Evolutionary conservation across 2,113 vertebrate genomes (phyloP).

Genomic region (Microcebus murinus): DNA sequence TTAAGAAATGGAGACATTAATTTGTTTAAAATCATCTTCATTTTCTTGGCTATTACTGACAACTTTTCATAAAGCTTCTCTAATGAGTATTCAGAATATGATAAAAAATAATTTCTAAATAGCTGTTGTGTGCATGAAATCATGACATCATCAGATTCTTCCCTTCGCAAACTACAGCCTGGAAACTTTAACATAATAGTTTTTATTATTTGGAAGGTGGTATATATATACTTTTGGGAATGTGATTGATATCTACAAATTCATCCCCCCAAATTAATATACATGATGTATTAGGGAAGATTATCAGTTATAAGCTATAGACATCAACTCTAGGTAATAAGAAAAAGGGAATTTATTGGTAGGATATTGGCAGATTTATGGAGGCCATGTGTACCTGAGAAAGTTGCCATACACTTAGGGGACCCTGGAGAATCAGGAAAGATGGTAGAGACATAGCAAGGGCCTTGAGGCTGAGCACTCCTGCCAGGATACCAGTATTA

Average conservation of each 20-base stretch:
- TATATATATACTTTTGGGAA: background rate
- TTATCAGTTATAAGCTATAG: background rate
- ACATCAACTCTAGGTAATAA: background rate
- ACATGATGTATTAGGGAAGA: background rate
- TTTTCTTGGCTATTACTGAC: slow-evolving; percentile 6
- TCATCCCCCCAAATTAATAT: background rate
- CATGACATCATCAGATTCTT: background rate
- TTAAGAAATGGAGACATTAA: background rate
- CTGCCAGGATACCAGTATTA: background rate
- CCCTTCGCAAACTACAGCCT: background rate
- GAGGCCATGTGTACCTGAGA: background rate
- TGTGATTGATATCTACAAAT: background rate
- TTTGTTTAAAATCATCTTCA: background rate
- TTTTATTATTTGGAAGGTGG: background rate
- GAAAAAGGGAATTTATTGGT: background rate
- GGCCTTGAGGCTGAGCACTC: background rate
- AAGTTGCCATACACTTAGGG: background rate
- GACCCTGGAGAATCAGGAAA: background rate
- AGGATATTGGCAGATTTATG: background rate
- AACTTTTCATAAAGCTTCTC: slow-evolving; percentile 4
- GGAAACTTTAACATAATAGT: background rate
- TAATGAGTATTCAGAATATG: background rate
- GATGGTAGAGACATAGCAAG: background rate
- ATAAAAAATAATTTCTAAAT: slow-evolving; percentile 11
- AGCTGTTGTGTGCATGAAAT: background rate